These are phyloP conservation scores for Sesia bembeciformis DNA, from an alignment of 2,888 invertebrate species.

Conservation along the genomic window DNA sequence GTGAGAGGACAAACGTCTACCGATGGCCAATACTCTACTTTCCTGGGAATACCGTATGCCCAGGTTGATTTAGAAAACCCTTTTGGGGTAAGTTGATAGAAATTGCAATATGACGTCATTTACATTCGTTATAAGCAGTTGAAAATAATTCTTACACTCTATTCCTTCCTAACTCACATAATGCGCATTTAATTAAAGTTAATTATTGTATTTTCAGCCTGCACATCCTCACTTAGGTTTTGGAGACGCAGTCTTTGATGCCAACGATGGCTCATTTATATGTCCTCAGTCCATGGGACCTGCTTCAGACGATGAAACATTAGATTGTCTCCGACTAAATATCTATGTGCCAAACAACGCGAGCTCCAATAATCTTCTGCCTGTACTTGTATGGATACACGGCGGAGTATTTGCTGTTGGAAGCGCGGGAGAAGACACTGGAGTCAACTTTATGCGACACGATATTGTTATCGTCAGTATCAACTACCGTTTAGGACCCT, in stretches of 20 bases:
- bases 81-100: constrained; percentile 50
- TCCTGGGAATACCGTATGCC: constrained; percentile 61
- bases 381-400: constrained; percentile 60
- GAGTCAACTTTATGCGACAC: constrained; percentile 40
- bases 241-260: constrained; percentile 41
- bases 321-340: constrained; percentile 79
- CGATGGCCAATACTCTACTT: constrained; percentile 52
- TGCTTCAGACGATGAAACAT: constrained; percentile 17
- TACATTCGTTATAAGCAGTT: no score
- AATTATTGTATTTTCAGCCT: constrained; percentile 31
- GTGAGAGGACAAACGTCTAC: constrained; percentile 46
- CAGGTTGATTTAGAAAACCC: constrained; percentile 45
- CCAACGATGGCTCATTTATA: constrained; percentile 38
- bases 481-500: constrained; percentile 60
- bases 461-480: constrained; percentile 51
- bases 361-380: constrained; percentile 41
- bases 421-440: constrained; percentile 36
- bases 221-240: constrained; percentile 33
- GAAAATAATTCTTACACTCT: neutral
- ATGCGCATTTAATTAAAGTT: neutral
- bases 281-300: constrained; percentile 39
- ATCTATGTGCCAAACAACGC: constrained; percentile 61
- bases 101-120: neutral
- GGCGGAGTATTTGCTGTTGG: constrained; percentile 48
- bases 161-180: neutral